phyloP scores from a whole-genome alignment of 2,113 vertebrate genomes.

The Phoenicopterus ruber region DNA sequence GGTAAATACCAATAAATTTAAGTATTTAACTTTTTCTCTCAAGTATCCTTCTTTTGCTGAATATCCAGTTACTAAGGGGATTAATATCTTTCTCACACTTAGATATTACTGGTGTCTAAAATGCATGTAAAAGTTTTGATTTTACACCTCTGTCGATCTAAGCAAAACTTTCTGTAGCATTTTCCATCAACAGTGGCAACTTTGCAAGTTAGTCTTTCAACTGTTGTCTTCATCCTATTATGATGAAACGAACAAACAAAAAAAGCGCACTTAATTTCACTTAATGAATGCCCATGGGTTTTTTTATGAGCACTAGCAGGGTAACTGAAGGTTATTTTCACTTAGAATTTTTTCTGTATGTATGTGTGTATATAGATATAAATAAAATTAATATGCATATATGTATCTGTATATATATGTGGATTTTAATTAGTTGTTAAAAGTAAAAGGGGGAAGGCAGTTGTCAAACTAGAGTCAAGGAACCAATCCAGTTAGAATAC shows the following conservation, averaged over 20 bases:
- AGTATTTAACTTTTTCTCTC: neutral
- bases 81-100: neutral
- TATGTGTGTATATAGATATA: neutral
- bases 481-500: neutral
- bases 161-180: neutral
- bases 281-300: fast-evolving
- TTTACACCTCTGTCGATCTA: neutral
- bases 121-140: neutral
- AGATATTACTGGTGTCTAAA: neutral
- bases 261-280: neutral
- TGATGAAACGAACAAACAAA: neutral
- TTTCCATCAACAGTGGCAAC: neutral
- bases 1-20: neutral
- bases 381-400: neutral
- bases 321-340: neutral
- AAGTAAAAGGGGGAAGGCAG: neutral
- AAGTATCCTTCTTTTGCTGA: neutral
- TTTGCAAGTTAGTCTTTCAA: neutral
- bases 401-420: neutral
- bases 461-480: neutral
- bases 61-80: neutral
- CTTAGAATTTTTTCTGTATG: neutral
- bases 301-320: neutral
- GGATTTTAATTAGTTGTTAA: neutral
- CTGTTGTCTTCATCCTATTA: neutral